Percentiles rank a stretch among this genome's conserved stretches.
These are phyloP conservation scores for Sarotherodon lohbergeri DNA, from an alignment of 2,113 vertebrate species.

Conservation along the genomic window DNA sequence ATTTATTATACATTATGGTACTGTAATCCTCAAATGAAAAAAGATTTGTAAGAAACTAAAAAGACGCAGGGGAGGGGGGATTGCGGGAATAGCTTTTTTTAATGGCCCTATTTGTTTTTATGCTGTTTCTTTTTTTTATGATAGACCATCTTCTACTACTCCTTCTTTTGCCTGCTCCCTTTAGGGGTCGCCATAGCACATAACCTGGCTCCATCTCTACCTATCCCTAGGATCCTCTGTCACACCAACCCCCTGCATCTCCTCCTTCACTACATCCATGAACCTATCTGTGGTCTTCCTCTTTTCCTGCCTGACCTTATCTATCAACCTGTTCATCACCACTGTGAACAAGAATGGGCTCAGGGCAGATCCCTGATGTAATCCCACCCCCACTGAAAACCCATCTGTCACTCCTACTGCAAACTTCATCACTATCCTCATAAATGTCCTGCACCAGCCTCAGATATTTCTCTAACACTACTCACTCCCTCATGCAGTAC, in stretches of 20 bases:
- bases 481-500: not conserved
- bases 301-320: not conserved
- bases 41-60: not conserved
- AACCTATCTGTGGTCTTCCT: not conserved
- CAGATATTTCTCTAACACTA: not conserved
- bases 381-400: not conserved
- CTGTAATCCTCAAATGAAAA: not conserved
- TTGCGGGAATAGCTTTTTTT: not conserved
- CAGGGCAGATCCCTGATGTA: not conserved
- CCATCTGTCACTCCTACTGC: not conserved
- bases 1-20: not conserved
- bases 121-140: not conserved
- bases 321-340: not conserved
- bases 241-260: not conserved
- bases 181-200: not conserved
- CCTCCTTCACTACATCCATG: not conserved
- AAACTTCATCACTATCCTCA: not conserved
- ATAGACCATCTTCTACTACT: not conserved
- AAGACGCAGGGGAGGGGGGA: fast-evolving
- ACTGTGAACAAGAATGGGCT: not conserved
- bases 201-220: not conserved
- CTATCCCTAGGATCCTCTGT: not conserved
- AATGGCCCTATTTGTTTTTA: not conserved
- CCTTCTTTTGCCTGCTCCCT: not conserved
- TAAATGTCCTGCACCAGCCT: not conserved